Evolutionary conservation across 2,888 invertebrate species (phyloP).

Genomic region (Sericinus montela): DNA sequence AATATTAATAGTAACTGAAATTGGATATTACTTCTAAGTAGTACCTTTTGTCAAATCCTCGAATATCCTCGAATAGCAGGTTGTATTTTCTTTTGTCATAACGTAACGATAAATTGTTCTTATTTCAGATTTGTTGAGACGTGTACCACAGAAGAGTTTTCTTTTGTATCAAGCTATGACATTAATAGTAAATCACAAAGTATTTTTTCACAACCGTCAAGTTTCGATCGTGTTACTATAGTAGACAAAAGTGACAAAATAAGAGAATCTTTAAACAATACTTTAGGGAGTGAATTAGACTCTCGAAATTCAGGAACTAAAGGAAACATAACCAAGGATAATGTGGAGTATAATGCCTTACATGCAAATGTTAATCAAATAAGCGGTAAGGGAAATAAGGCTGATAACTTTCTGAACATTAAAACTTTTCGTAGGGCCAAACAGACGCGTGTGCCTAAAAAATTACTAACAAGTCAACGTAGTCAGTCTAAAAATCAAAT

Average conservation of each 20-base stretch:
- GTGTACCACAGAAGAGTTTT: slow-evolving; percentile 54
- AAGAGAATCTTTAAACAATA: slow-evolving; percentile 1
- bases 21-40: no score
- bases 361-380: background rate
- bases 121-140: slow-evolving; percentile 54
- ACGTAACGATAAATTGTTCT: background rate
- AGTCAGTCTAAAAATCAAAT: no score
- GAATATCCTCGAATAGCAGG: no score
- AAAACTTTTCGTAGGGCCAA: no score
- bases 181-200: slow-evolving; percentile 36
- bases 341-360: background rate
- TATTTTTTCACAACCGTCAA: slow-evolving; percentile 45
- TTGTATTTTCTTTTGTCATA: no score
- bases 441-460: no score
- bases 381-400: background rate
- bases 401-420: background rate
- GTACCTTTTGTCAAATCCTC: no score
- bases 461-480: no score
- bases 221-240: slow-evolving; percentile 60
- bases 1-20: no score
- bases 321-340: background rate
- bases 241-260: slow-evolving; percentile 48
- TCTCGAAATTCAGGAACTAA: background rate
- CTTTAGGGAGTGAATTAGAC: slow-evolving; percentile 1
- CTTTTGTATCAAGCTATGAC: slow-evolving; percentile 55